Evolutionary conservation across 2,113 vertebrate species (phyloP).

Genomic region (Chloropsis hardwickii): DNA sequence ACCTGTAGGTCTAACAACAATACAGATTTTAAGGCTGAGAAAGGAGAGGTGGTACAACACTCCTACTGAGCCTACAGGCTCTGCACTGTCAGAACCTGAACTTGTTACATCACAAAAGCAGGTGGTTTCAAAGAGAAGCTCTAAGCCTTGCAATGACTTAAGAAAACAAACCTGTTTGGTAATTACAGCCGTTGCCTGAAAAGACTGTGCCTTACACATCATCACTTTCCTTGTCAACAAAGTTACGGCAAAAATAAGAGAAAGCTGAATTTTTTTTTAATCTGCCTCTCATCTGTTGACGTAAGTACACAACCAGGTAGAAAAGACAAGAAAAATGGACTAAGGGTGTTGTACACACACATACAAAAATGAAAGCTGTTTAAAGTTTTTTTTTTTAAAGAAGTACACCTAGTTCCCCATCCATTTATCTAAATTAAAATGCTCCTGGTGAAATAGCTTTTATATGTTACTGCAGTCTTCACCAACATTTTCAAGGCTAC

Average conservation of each 20-base stretch:
- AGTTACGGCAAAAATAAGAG: neutral
- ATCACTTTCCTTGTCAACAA: neutral
- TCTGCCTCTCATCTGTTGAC: neutral
- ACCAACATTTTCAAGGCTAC: neutral
- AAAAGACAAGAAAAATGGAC: neutral
- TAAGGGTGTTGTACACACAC: neutral
- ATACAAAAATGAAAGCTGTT: neutral
- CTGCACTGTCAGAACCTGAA: neutral
- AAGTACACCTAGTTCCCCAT: neutral
- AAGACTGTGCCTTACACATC: neutral
- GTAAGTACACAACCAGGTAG: neutral
- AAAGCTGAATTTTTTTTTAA: neutral
- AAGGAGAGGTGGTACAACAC: neutral
- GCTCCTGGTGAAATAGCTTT: neutral
- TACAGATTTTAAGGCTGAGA: neutral
- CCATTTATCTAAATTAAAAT: neutral
- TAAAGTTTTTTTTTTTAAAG: neutral
- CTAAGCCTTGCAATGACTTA: neutral
- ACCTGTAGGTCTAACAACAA: neutral
- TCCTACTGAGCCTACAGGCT: neutral
- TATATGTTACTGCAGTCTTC: neutral
- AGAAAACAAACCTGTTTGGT: neutral
- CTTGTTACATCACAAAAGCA: neutral
- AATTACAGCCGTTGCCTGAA: neutral
- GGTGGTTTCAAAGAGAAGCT: neutral